Percentiles rank a stretch among this genome's conserved stretches.
phyloP scores from a whole-genome alignment of 2,797 vertebrate genomes.

The Protosalanx chinensis region DNA sequence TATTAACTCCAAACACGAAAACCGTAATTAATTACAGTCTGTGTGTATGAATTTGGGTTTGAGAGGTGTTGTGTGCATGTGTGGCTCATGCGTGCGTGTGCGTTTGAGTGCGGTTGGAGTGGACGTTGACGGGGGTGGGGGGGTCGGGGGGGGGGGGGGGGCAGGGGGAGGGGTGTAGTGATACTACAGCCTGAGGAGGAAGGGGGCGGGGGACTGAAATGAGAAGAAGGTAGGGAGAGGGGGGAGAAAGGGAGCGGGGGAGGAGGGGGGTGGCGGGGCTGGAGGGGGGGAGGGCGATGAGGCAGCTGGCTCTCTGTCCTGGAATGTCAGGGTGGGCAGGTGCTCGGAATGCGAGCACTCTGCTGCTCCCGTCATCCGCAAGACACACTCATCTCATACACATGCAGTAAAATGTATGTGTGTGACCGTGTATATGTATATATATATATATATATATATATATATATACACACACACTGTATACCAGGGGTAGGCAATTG shows the following conservation, averaged over 20 bases:
- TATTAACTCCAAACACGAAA: too few relatives aligned
- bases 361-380: constrained; percentile 32
- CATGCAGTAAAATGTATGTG: neutral
- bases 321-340: constrained; percentile 53
- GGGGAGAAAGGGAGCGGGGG: constrained; percentile 14
- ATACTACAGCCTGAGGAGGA: neutral
- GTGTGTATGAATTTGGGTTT: constrained; percentile 10
- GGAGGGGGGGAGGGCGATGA: constrained; percentile 9
- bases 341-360: constrained; percentile 47
- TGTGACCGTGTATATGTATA: too few relatives aligned
- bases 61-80: neutral
- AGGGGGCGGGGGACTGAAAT: neutral
- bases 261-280: neutral
- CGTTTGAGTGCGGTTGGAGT: neutral
- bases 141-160: too few relatives aligned
- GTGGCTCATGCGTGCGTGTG: neutral
- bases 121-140: neutral
- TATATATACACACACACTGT: constrained; percentile 14
- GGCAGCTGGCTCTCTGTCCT: constrained; percentile 43
- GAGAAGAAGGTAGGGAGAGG: neutral
- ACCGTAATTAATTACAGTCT: constrained; percentile 8
- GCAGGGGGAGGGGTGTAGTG: neutral
- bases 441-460: constrained; percentile 22
- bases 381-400: constrained; percentile 20
- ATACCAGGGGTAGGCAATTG: too few relatives aligned